Evolutionary conservation across 2,888 invertebrate species (phyloP).

Genomic region (Rhagonycha fulva): DNA sequence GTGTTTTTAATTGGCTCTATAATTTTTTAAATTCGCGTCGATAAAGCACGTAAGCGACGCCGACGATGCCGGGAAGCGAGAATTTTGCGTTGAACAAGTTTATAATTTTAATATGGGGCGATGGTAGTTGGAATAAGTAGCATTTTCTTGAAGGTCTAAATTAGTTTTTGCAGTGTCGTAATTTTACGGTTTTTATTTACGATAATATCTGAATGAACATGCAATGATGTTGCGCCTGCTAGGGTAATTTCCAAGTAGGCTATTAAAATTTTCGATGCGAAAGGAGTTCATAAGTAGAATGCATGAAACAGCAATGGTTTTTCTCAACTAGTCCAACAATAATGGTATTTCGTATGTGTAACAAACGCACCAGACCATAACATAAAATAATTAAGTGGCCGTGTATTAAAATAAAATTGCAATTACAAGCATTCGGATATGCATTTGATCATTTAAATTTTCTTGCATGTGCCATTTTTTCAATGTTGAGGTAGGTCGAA

Average conservation of each 20-base stretch:
- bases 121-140: background rate
- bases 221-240: conserved; percentile 5
- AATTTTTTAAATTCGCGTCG: background rate
- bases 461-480: conserved; percentile 50
- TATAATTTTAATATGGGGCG: background rate
- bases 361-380: conserved; percentile 47
- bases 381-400: conserved; percentile 49
- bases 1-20: background rate
- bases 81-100: background rate
- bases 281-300: conserved; percentile 13
- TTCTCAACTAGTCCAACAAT: conserved; percentile 17
- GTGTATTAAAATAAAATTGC: conserved; percentile 48
- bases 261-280: conserved; percentile 16
- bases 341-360: conserved; percentile 35
- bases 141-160: background rate
- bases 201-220: conserved; percentile 2
- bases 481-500: conserved; percentile 49
- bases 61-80: background rate
- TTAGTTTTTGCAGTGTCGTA: conserved; percentile 3
- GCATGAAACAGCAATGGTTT: conserved; percentile 14
- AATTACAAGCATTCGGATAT: conserved; percentile 48
- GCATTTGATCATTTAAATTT: conserved; percentile 43
- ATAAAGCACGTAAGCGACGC: background rate
- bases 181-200: conserved; percentile 30
- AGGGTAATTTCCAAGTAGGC: conserved; percentile 10